A percentile compares a stretch with the other conserved stretches of the same genome.
phyloP scores from a whole-genome alignment of 2,888 invertebrate genomes.

The Tethea ocularis region DNA sequence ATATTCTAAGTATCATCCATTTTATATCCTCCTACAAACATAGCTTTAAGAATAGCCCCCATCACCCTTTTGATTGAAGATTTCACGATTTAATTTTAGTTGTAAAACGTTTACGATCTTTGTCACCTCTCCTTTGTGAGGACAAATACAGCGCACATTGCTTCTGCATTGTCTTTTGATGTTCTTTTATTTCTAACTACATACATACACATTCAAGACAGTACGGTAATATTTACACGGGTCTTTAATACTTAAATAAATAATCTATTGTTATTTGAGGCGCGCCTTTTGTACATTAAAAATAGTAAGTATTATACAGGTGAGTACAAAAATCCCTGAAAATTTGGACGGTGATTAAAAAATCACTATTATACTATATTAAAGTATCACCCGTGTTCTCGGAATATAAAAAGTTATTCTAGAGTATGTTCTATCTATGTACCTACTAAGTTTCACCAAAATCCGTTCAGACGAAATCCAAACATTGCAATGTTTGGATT shows the following conservation, averaged over 20 bases:
- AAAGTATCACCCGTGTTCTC: too few relatives aligned
- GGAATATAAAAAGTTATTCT: too few relatives aligned
- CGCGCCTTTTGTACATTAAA: too few relatives aligned
- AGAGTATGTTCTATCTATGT: too few relatives aligned
- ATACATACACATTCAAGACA: slow-evolving; percentile 43
- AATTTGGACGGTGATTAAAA: too few relatives aligned
- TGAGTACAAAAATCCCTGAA: too few relatives aligned
- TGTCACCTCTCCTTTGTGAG: slow-evolving; percentile 64
- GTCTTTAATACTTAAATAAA: too few relatives aligned
- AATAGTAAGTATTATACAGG: too few relatives aligned
- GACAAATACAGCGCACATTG: slow-evolving; percentile 36
- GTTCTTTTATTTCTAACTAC: slow-evolving; percentile 47
- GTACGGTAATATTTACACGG: slow-evolving; percentile 9
- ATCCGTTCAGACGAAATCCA: too few relatives aligned
- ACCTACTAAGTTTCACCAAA: too few relatives aligned
- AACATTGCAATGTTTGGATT: too few relatives aligned
- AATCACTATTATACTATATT: too few relatives aligned
- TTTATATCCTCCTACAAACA: background rate
- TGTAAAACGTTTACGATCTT: slow-evolving; percentile 59
- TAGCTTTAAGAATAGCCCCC: slow-evolving; percentile 30
- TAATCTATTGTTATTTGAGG: background rate
- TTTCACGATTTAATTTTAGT: slow-evolving; percentile 59
- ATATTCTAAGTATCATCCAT: background rate
- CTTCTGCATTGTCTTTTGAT: slow-evolving; percentile 52
- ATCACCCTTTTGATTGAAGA: slow-evolving; percentile 46